Evolutionary conservation across 2,888 invertebrate genomes (phyloP).

Genomic region (Atherix ibis): DNA sequence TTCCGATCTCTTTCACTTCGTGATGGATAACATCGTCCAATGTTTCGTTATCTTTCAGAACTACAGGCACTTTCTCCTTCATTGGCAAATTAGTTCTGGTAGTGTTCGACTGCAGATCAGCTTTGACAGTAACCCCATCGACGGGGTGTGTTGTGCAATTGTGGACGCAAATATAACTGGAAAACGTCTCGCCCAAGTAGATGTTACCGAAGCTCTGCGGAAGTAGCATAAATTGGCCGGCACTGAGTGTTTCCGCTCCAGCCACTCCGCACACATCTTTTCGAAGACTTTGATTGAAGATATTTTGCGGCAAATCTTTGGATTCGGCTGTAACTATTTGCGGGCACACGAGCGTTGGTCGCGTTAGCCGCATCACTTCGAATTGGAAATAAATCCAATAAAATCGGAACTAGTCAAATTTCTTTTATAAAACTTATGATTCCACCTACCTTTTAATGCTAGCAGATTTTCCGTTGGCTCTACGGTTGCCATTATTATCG

Average conservation of each 20-base stretch:
- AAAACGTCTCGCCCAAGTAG: slow-evolving; percentile 95
- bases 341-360: slow-evolving; percentile 74
- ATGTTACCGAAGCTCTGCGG: slow-evolving; percentile 98
- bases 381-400: no score
- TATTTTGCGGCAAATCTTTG: slow-evolving; percentile 68
- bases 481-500: no score
- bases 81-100: slow-evolving; percentile 72
- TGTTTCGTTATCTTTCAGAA: slow-evolving; percentile 62
- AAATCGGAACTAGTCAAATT: no score
- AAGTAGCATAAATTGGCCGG: slow-evolving; percentile 78
- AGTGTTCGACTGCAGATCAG: slow-evolving; percentile 84
- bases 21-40: slow-evolving; percentile 93
- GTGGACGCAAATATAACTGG: slow-evolving; percentile 92
- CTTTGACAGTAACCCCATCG: slow-evolving; percentile 39
- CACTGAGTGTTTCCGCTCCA: slow-evolving; percentile 64
- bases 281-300: slow-evolving; percentile 60
- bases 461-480: slow-evolving; percentile 27
- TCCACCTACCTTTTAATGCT: slow-evolving; percentile 28
- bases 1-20: slow-evolving; percentile 98
- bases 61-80: slow-evolving; percentile 46
- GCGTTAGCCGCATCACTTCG: slow-evolving; percentile 92
- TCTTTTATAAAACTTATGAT: no score
- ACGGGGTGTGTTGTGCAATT: slow-evolving; percentile 78
- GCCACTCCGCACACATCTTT: slow-evolving; percentile 71
- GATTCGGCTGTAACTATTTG: slow-evolving; percentile 70